Evolutionary conservation across 2,888 invertebrate species (phyloP), one percentile per base, ranked within the genome.

Genomic region (Amorpha juglandis): DNA sequence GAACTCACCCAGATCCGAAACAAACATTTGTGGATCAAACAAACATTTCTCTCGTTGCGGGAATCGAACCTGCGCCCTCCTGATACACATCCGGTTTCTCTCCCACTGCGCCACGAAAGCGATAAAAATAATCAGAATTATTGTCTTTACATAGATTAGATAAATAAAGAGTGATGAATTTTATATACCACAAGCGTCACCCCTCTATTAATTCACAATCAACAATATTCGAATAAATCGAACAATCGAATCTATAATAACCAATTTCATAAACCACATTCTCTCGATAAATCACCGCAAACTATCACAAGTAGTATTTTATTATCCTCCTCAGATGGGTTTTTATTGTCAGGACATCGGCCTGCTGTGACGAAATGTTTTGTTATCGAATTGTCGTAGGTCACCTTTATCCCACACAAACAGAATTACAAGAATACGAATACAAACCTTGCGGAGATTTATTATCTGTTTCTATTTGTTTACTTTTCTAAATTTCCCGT

Each of bases 351-450:
- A 58, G 19, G 12, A 45, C 14, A 42, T 42, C 38, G 58, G 11
- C 42, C 38, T 58, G 38, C 55, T n/a, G 55, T 58, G 42, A 58
- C 38, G 53, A 38, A 58, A 21, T 42, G 38, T 42, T 58, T 42
- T 42, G 35, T 42, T 19, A 19, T 38, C 58, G 19, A 42, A 42
- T 58, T 58, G 12, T 19, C 12, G 19, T 27, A 14, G 27, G 8
- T 21, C 19, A 19, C 35, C 38, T 19, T 42, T 19, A 50, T 50
- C 50, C 6, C 58, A 16, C 38, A 19, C 42, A 45, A 58, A 58
- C 9, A 42, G 38, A 58, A 58, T 58, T 42, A 58, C 58, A 58
- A 55, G 52, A 35, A 52, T 33, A 55, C 11, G 35, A 38, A 42
- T 21, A 42, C 11, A 42, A 42, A 16, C 16, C 58, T 42, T 6